Percentiles rank a stretch among this genome's conserved stretches.
phyloP scores from a whole-genome alignment of 1,140 invertebrate genomes.

The Laodelphax striatellus region DNA sequence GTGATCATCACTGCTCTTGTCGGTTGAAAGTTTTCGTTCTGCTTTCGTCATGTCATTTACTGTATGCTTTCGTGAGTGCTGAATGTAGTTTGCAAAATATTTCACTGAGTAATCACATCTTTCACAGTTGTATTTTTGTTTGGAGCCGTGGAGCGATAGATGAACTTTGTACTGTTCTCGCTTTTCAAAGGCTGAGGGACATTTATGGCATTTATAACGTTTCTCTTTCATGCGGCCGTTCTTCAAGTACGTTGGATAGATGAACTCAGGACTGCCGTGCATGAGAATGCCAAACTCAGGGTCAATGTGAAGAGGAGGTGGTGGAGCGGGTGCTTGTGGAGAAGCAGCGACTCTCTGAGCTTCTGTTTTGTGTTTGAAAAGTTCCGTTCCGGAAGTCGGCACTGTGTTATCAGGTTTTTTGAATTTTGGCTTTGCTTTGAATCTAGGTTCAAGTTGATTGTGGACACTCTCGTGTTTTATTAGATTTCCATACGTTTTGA shows the following conservation, averaged over 20 bases:
- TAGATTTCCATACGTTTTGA: constrained; percentile 64
- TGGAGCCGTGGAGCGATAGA: constrained; percentile 68
- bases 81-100: constrained; percentile 69
- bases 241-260: constrained; percentile 60
- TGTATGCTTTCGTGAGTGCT: constrained; percentile 66
- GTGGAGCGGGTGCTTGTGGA: background rate
- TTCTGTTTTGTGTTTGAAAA: constrained; percentile 47
- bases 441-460: constrained; percentile 19
- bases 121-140: constrained; percentile 71
- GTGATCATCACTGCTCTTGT: background rate
- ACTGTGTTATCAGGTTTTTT: constrained; percentile 29
- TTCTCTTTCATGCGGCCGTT: constrained; percentile 64
- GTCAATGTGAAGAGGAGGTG: constrained; percentile 37
- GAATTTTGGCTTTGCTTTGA: constrained; percentile 14
- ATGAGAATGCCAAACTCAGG: constrained; percentile 52
- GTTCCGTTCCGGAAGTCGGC: constrained; percentile 47
- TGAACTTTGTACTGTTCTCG: constrained; percentile 74
- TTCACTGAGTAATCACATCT: constrained; percentile 82
- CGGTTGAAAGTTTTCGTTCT: constrained; percentile 16
- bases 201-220: constrained; percentile 72
- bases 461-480: constrained; percentile 59
- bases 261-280: constrained; percentile 61
- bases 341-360: constrained; percentile 4
- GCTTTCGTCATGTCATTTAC: constrained; percentile 40
- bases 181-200: constrained; percentile 80